A percentile compares a stretch with the other conserved stretches of the same genome.
Conservation (phyloP, 1,140 invertebrate genomes). For the Acromyrmex echinatior region DNA sequence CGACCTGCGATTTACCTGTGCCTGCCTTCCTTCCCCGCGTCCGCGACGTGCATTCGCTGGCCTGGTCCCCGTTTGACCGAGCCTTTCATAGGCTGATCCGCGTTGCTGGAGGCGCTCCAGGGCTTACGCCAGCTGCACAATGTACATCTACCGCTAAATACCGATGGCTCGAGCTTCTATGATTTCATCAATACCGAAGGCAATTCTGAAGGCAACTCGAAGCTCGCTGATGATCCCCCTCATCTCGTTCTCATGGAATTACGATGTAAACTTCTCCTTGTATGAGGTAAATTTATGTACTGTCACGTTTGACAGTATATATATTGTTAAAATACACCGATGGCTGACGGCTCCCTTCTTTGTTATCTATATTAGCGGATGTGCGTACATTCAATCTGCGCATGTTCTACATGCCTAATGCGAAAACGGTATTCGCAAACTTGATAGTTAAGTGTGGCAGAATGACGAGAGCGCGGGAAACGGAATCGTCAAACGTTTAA, state of each 20-base stretch:
- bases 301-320: background rate
- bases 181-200: background rate
- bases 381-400: background rate
- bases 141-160: background rate
- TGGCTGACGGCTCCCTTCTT: background rate
- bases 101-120: background rate
- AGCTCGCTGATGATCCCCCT: no score
- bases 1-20: background rate
- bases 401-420: background rate
- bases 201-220: background rate
- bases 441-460: background rate
- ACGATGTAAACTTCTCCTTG: background rate
- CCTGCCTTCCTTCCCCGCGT: background rate
- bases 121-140: constrained; percentile 4
- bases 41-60: background rate
- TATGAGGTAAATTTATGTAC: background rate
- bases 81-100: background rate
- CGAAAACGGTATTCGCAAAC: background rate
- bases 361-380: background rate
- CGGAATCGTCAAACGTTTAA: background rate
- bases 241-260: background rate
- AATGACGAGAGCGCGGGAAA: background rate
- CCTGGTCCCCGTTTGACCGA: background rate
- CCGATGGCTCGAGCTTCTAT: background rate
- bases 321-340: background rate